Base-by-base conservation (phyloP, 2,797 vertebrate species). In the Streptopelia turtur region DNA sequence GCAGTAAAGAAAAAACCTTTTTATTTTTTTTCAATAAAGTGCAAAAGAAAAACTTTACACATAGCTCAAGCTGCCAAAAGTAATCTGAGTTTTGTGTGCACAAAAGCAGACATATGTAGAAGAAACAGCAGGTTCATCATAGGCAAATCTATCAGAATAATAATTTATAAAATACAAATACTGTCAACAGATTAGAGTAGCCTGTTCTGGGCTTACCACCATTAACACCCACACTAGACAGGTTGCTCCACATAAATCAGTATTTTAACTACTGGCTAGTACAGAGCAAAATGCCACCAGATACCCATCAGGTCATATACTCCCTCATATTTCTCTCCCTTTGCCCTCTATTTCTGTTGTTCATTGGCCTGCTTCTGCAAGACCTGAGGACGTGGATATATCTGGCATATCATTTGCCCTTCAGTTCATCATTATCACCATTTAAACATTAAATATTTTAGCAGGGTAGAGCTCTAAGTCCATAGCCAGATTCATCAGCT, bases 321-420 rank as follows among this genome's bases (percentile, higher is more conserved):
- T 70, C 57, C 49, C 11, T 45, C 28, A 1, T 16, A 69, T 70
- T 63, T 79, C 39, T 43, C 24, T 45, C 17, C 9, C 28, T 84
- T 52, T 84, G 43, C 7, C 28, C 24, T 60, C 12, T 33, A 11
- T n/a, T 66, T 55, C 75, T 55, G 14, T 12, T 84, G 52, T 63
- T 30, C 55, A 71, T 55, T 80, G 71, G 24, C 31, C 33, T 39
- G 11, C 53, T 68, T 20, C 60, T 68, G 33, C 43, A 37, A 57
- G 75, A 56, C 18, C 25, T 15, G 33, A 10, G 14, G 13, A 63
- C 8, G 4, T 0, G 0, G 33, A 52, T 30, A 23, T 21, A 65
- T 16, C 68, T 52, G 57, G 22, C 1, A 1, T 0, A 88, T 30
- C 23, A 24, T 43, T 71, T 74, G 12, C 39, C 33, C 33, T 83